phyloP scores from a whole-genome alignment of 2,888 invertebrate species.

The Phyllotreta striolata region DNA sequence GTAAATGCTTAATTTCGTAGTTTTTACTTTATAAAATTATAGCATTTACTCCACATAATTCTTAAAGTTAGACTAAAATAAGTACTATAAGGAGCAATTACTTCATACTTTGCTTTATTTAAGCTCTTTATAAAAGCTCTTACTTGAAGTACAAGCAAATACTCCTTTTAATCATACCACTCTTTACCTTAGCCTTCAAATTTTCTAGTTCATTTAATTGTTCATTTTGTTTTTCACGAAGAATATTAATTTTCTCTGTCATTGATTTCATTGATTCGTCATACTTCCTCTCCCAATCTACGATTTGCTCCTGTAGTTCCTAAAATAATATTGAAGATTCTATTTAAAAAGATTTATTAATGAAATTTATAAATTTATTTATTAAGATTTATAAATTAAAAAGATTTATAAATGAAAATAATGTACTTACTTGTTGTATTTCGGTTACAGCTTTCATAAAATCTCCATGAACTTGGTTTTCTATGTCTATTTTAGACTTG shows the following conservation, averaged over 20 bases:
- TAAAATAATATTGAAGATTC: constrained; percentile 41
- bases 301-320: constrained; percentile 55
- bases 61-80: no score
- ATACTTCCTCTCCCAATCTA: constrained; percentile 58
- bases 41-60: no score
- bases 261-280: constrained; percentile 55
- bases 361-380: no score
- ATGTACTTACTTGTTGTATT: constrained; percentile 47
- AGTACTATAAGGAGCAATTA: no score
- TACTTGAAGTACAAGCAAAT: no score
- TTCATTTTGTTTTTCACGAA: constrained; percentile 57
- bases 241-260: constrained; percentile 54
- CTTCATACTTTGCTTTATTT: no score
- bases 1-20: no score
- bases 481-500: constrained; percentile 55
- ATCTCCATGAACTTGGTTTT: constrained; percentile 56
- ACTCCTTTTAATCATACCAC: no score
- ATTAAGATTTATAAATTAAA: constrained; percentile 1
- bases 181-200: constrained; percentile 51
- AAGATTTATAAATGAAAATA: no score
- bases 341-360: no score
- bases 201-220: constrained; percentile 53
- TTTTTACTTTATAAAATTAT: no score
- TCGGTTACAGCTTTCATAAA: constrained; percentile 55
- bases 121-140: no score